Conservation (phyloP, 2,888 invertebrate genomes). For the Oxystoma pomonae region DNA sequence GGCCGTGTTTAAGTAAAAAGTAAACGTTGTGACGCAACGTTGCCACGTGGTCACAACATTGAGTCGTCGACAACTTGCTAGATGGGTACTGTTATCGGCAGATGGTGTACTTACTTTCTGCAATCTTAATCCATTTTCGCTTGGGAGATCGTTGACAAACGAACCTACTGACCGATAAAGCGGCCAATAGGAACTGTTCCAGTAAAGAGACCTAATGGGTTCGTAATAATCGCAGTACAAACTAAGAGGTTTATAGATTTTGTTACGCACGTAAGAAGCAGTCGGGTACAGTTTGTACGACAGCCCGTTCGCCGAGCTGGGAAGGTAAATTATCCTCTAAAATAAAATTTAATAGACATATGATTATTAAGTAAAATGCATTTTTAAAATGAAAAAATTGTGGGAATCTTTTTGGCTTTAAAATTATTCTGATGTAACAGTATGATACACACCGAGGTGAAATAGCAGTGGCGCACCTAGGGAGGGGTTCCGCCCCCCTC, state of each 20-base stretch:
- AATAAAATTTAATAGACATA: slow-evolving; percentile 26
- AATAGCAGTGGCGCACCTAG: no score
- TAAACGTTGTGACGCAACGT: no score
- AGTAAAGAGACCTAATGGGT: slow-evolving; percentile 32
- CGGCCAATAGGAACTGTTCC: slow-evolving; percentile 35
- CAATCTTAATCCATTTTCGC: slow-evolving; percentile 25
- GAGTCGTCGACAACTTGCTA: no score
- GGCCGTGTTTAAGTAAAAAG: no score
- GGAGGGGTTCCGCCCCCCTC: no score
- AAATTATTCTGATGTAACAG: no score
- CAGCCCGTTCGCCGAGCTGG: slow-evolving; percentile 35
- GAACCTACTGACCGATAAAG: slow-evolving; percentile 28
- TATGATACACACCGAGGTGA: no score
- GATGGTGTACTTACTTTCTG: slow-evolving; percentile 39
- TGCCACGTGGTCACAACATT: no score
- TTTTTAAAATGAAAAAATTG: no score
- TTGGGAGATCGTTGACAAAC: slow-evolving; percentile 25
- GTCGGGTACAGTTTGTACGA: slow-evolving; percentile 30
- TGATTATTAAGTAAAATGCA: no score
- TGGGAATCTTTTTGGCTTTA: no score
- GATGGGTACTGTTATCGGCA: no score
- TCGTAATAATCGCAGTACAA: slow-evolving; percentile 37
- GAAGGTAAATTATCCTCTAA: slow-evolving; percentile 43
- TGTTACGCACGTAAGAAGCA: slow-evolving; percentile 28
- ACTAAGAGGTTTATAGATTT: slow-evolving; percentile 35